A percentile compares a stretch with the other conserved stretches of the same genome.
These are phyloP conservation scores for Gobionotothen gibberifrons DNA, from an alignment of 2,797 vertebrate species.

Conservation along the genomic window DNA sequence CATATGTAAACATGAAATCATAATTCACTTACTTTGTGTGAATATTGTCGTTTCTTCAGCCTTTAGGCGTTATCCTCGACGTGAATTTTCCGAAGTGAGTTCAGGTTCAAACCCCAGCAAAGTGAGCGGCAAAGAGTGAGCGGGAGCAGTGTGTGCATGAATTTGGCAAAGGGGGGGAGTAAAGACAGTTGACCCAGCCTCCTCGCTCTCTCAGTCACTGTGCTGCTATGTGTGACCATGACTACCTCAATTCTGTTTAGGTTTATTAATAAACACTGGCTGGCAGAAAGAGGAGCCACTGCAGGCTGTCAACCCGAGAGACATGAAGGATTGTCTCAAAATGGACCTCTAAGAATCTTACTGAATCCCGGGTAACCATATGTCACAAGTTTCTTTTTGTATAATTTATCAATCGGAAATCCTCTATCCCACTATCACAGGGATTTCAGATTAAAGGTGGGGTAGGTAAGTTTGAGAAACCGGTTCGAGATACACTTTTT, in stretches of 20 bases:
- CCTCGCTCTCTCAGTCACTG: slow-evolving; percentile 50
- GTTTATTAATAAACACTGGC: slow-evolving; percentile 85
- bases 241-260: slow-evolving; percentile 81
- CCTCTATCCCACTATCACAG: not conserved
- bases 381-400: not conserved
- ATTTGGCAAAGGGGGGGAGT: slow-evolving; percentile 23
- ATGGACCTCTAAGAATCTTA: slow-evolving; percentile 1
- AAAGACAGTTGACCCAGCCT: slow-evolving; percentile 57
- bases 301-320: slow-evolving; percentile 30
- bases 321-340: slow-evolving; percentile 30
- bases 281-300: slow-evolving; percentile 61
- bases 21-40: slow-evolving; percentile 52
- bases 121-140: slow-evolving; percentile 54
- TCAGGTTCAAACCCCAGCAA: slow-evolving; percentile 36
- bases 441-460: not conserved
- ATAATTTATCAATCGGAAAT: not conserved
- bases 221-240: slow-evolving; percentile 81
- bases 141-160: slow-evolving; percentile 43
- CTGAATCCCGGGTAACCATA: not conserved
- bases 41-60: not conserved
- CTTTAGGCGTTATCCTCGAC: slow-evolving; percentile 8
- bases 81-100: slow-evolving; percentile 8
- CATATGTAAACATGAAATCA: not conserved
- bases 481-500: no score
- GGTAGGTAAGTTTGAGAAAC: no score